Base-by-base conservation (phyloP, 2,888 invertebrate genomes). In the Acanthosepion pharaonis region DNA sequence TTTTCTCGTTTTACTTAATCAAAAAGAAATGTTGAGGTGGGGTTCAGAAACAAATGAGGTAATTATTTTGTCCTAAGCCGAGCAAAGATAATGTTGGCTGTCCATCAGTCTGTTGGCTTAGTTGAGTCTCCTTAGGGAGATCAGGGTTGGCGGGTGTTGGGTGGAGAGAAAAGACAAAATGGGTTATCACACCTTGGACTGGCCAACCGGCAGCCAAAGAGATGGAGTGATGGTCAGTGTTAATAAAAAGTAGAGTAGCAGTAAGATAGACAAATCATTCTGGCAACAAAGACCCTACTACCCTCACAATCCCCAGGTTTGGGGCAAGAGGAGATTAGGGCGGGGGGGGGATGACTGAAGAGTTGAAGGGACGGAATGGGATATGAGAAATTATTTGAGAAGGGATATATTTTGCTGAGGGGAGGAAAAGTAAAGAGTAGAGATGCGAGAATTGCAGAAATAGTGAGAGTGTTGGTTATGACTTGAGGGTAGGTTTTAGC, bases 1-100 rank as follows among this genome's bases (percentile, higher is more conserved):
- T 78, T 33, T 78, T 78, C 78, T 78, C 78, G n/a, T 78, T 78
- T 78, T 78, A 78, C 49, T 93, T 93, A 93, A 93, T 93, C 93
- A 93, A 78, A 78, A 78, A 78, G 78, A 78, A 78, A 78, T 33
- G n/a, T 33, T 5, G 49, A n/a, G 53, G 48, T 51, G 28, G 8
- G 49, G 93, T 48, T 28, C n/a, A 9, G 53, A 53, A 53, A 53
- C n/a, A 49, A 93, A 48, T 53, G 93, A 53, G 51, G 51, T 93
- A 93, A 53, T 93, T n/a, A 53, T 78, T 78, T 78, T n/a, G 78
- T 78, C 78, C 78, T 78, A 78, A 78, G 64, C 28, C 25, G 64
- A 28, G 64, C 64, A 23, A 28, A 64, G 78, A 78, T 78, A 78
- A 78, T 78, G 78, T 78, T 78, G 78, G n/a, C 78, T 78, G 78